Percentiles rank a stretch among this genome's conserved stretches.
These are phyloP conservation scores for Diadophis punctatus DNA, from an alignment of 2,113 vertebrate genomes.

Conservation along the genomic window DNA sequence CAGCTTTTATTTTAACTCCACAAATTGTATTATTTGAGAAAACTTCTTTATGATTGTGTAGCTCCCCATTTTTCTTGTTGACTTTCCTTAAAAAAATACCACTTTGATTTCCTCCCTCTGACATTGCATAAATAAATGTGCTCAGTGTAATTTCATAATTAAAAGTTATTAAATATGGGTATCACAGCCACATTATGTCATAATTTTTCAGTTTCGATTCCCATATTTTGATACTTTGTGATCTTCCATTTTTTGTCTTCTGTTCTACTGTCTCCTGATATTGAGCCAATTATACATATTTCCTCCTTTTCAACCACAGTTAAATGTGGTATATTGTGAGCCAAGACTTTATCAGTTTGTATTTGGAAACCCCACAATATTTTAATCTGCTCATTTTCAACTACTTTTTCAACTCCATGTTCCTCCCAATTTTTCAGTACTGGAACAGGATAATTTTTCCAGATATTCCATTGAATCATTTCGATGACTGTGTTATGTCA, in stretches of 20 bases:
- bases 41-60: background rate
- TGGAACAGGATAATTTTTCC: no score
- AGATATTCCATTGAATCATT: no score
- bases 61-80: background rate
- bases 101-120: background rate
- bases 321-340: background rate
- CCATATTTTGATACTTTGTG: background rate
- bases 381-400: background rate
- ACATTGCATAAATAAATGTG: background rate
- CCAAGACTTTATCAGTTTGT: background rate
- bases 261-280: background rate
- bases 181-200: background rate
- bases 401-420: background rate
- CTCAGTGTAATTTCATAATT: constrained; percentile 39
- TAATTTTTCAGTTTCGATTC: background rate
- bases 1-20: background rate
- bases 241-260: background rate
- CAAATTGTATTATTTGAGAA: background rate
- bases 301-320: background rate
- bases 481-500: no score
- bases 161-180: background rate
- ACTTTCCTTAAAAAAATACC: constrained; percentile 1
- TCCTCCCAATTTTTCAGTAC: no score
- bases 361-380: background rate
- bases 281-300: background rate